These are phyloP conservation scores for Eilema sororculum DNA, from an alignment of 2,888 invertebrate species.

Conservation along the genomic window DNA sequence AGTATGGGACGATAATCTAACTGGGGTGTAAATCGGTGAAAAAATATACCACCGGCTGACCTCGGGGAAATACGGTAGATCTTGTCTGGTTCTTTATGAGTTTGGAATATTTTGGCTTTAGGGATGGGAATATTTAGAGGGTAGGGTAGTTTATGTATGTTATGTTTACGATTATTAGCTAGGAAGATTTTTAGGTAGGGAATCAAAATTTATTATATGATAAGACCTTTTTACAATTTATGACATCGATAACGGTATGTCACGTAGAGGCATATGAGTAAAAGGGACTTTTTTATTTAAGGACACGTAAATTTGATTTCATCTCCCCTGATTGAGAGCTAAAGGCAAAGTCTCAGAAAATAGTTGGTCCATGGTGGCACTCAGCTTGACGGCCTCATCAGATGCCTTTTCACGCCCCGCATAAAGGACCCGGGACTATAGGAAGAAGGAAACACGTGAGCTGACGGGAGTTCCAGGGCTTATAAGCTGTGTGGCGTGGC, in stretches of 20 bases:
- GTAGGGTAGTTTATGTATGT: constrained; percentile 9
- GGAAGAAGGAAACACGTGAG: too few relatives aligned
- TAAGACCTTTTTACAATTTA: not conserved
- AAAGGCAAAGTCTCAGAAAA: too few relatives aligned
- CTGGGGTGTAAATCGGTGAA: constrained; percentile 45
- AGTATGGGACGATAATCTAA: constrained; percentile 41
- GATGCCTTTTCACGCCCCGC: too few relatives aligned
- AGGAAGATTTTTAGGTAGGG: not conserved
- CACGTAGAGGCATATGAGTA: not conserved
- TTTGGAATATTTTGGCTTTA: constrained; percentile 34
- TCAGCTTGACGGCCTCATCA: too few relatives aligned
- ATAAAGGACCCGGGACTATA: too few relatives aligned
- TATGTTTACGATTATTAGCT: constrained; percentile 10
- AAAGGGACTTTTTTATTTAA: too few relatives aligned
- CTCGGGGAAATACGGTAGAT: constrained; percentile 46
- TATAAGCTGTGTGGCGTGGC: too few relatives aligned
- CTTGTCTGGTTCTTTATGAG: constrained; percentile 42
- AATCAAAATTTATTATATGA: not conserved
- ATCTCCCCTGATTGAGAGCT: too few relatives aligned
- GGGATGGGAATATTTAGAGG: constrained; percentile 17
- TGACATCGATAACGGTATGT: not conserved
- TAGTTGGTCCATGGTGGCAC: too few relatives aligned
- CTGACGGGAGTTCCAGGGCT: too few relatives aligned
- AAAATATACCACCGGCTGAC: constrained; percentile 42
- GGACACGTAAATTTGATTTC: too few relatives aligned